phyloP scores from a whole-genome alignment of 2,888 invertebrate species.

The Ichneumon xanthorius region DNA sequence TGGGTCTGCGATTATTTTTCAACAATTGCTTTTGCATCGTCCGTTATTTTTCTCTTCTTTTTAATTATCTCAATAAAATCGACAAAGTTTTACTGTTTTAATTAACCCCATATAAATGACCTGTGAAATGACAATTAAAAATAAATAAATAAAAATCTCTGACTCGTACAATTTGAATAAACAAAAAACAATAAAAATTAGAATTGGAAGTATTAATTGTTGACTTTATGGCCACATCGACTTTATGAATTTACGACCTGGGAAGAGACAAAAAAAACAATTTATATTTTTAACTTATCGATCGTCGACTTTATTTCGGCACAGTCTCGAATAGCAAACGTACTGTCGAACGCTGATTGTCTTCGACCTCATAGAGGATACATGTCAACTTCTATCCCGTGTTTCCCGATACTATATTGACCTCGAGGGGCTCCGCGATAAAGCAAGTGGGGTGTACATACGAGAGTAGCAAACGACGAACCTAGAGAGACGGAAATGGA shows the following conservation, averaged over 20 bases:
- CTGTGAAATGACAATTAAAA: too few relatives aligned
- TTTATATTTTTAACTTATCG: not conserved
- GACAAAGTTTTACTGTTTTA: too few relatives aligned
- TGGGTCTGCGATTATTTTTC: conserved; percentile 49
- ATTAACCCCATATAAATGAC: too few relatives aligned
- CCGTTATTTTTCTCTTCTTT: not conserved
- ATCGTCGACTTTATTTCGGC: conserved; percentile 3
- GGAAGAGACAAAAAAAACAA: too few relatives aligned
- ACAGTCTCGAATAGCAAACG: not conserved
- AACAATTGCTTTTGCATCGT: conserved; percentile 42
- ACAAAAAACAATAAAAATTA: too few relatives aligned
- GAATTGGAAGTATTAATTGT: not conserved
- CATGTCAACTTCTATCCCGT: conserved; percentile 12
- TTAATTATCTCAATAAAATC: too few relatives aligned
- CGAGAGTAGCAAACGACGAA: conserved; percentile 12
- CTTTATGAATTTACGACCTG: too few relatives aligned
- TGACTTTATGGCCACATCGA: not conserved
- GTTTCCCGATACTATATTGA: not conserved
- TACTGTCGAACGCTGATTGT: not conserved
- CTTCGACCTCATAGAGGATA: conserved; percentile 7
- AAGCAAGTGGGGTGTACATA: not conserved
- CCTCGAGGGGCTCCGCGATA: conserved; percentile 11
- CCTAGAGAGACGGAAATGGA: conserved; percentile 6
- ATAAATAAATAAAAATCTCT: too few relatives aligned
- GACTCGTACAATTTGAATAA: too few relatives aligned